phyloP scores from a whole-genome alignment of 2,797 vertebrate species.

The Megalops cyprinoides region DNA sequence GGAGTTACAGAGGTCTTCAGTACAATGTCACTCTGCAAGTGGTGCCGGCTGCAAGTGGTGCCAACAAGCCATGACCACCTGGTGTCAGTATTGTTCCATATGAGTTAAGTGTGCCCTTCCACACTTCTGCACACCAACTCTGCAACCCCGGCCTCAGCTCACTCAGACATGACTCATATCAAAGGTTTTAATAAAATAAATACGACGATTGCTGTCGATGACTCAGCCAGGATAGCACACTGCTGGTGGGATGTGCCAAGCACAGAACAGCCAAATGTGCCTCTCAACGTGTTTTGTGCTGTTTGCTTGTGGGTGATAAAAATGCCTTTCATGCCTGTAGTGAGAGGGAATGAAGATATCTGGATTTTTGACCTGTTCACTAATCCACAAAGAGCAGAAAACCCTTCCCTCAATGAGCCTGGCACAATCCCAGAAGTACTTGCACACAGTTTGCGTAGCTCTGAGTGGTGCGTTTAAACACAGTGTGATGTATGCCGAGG shows the following conservation, averaged over 20 bases:
- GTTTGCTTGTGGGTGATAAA: neutral
- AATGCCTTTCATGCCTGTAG: neutral
- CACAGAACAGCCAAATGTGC: neutral
- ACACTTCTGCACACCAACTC: neutral
- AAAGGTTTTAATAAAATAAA: neutral
- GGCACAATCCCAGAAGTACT: neutral
- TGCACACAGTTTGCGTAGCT: neutral
- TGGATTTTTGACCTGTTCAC: neutral
- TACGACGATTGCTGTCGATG: neutral
- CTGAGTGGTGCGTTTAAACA: neutral
- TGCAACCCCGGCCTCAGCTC: neutral
- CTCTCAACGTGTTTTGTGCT: neutral
- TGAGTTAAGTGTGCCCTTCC: neutral
- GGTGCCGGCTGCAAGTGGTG: neutral
- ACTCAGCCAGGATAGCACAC: neutral
- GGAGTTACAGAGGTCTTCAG: too few species aligned
- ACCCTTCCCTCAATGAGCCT: neutral
- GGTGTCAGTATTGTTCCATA: conserved; percentile 29
- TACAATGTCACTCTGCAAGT: neutral
- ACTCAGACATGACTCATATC: neutral
- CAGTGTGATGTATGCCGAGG: neutral
- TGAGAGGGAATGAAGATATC: neutral
- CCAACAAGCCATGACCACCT: conserved; percentile 18
- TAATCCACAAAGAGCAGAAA: neutral
- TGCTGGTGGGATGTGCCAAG: neutral